phyloP scores from a whole-genome alignment of 2,797 vertebrate genomes.

The Sphenodon punctatus region DNA sequence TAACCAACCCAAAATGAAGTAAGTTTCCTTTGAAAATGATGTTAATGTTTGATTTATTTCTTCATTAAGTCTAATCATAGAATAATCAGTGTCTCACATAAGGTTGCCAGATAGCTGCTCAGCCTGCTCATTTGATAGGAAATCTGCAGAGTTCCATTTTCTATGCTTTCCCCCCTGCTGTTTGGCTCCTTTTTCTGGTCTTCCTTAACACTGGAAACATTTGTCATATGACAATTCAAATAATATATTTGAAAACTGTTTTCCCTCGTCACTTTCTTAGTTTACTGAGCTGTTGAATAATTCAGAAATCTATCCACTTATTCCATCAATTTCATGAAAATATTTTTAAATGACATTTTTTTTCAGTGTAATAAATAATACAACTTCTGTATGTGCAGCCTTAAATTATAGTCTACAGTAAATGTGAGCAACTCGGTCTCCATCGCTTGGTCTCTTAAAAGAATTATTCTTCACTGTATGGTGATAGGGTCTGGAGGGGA shows the following conservation, averaged over 20 bases:
- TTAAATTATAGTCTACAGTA: too few species aligned
- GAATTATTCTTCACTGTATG: accelerated
- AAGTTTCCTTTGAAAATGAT: slow-evolving; percentile 76
- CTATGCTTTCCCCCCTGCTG: too few species aligned
- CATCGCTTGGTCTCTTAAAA: too few species aligned
- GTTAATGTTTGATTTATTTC: slow-evolving; percentile 75
- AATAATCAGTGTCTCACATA: slow-evolving; percentile 68
- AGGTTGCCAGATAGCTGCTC: slow-evolving; percentile 62
- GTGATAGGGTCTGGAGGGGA: not conserved
- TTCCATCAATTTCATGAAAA: slow-evolving; percentile 20
- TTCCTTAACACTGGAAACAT: too few species aligned
- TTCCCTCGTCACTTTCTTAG: not conserved
- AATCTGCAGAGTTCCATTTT: too few species aligned
- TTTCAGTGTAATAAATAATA: too few species aligned
- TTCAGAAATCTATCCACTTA: slow-evolving; percentile 10
- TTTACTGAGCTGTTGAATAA: slow-evolving; percentile 1
- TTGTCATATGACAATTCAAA: too few species aligned
- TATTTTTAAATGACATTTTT: too few species aligned
- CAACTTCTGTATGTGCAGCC: too few species aligned
- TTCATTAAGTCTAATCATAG: slow-evolving; percentile 71
- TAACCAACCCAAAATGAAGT: slow-evolving; percentile 76
- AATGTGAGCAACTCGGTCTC: too few species aligned
- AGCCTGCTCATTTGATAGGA: slow-evolving; percentile 56
- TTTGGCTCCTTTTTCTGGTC: too few species aligned
- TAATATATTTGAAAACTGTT: slow-evolving; percentile 24